phyloP scores from a whole-genome alignment of 2,888 invertebrate species.

The Tetropium fuscum region DNA sequence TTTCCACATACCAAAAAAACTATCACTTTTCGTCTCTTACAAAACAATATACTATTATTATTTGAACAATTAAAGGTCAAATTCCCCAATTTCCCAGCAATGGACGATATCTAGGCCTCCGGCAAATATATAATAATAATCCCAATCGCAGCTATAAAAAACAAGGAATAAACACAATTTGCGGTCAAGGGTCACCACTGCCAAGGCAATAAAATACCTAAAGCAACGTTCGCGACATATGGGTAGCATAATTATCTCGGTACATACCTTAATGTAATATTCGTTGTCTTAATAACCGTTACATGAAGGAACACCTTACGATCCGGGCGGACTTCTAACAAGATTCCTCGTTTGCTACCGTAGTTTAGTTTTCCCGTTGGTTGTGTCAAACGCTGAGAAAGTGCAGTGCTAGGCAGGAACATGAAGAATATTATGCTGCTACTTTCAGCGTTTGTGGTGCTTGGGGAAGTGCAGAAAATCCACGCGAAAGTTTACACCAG shows the following conservation, averaged over 20 bases:
- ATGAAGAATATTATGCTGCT: conserved; percentile 5
- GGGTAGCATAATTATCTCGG: conserved; percentile 16
- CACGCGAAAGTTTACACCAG: conserved; percentile 72
- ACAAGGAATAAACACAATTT: too few species aligned
- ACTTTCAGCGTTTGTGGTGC: conserved; percentile 6
- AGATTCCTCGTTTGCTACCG: not conserved
- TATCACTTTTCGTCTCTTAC: too few species aligned
- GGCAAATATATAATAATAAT: too few species aligned
- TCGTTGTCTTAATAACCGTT: too few species aligned
- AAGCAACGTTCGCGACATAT: conserved; percentile 11
- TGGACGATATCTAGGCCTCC: too few species aligned
- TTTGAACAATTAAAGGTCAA: too few species aligned
- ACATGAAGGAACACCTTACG: conserved; percentile 7
- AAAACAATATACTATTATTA: too few species aligned
- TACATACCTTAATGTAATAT: not conserved
- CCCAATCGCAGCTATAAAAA: too few species aligned
- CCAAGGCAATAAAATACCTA: conserved; percentile 36
- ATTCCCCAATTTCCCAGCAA: too few species aligned
- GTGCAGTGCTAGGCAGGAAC: not conserved
- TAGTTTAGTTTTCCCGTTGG: not conserved
- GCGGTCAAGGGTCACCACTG: conserved; percentile 30
- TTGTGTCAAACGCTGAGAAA: too few species aligned
- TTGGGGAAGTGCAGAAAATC: conserved; percentile 21
- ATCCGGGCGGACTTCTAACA: not conserved
- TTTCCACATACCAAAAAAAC: too few species aligned